These are phyloP conservation scores for Odontomyia ornata DNA, from an alignment of 2,888 invertebrate genomes.

Conservation along the genomic window DNA sequence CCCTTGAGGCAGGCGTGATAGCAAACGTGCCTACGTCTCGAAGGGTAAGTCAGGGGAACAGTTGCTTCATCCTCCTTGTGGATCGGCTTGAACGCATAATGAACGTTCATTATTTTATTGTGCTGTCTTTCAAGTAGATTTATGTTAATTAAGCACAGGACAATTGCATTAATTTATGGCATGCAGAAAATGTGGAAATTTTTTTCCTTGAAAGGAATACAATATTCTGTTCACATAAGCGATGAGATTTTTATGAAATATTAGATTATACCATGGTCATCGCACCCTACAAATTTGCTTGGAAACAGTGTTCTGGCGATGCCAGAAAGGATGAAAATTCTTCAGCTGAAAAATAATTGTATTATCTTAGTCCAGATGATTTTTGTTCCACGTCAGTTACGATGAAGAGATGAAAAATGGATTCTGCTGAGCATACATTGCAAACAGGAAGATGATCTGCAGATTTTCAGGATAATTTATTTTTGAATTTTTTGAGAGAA, in stretches of 20 bases:
- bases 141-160: constrained; percentile 31
- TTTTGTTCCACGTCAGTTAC: no score
- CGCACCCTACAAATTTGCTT: no score
- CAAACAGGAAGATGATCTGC: no score
- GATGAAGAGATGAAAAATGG: no score
- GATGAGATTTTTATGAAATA: not conserved
- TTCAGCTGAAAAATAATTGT: no score
- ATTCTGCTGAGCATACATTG: no score
- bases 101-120: not conserved
- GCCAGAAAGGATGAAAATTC: no score
- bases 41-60: not conserved
- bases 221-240: not conserved
- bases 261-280: not conserved
- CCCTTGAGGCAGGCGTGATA: no score
- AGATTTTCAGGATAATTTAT: no score
- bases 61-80: not conserved
- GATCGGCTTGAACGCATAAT: not conserved
- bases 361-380: no score
- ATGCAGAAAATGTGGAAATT: not conserved
- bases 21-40: not conserved
- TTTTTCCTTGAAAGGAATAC: not conserved
- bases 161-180: constrained; percentile 25
- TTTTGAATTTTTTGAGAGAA: no score
- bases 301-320: no score
- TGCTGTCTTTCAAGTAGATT: constrained; percentile 20